phyloP scores from a whole-genome alignment of 2,113 vertebrate species.

The Aldabrachelys gigantea region DNA sequence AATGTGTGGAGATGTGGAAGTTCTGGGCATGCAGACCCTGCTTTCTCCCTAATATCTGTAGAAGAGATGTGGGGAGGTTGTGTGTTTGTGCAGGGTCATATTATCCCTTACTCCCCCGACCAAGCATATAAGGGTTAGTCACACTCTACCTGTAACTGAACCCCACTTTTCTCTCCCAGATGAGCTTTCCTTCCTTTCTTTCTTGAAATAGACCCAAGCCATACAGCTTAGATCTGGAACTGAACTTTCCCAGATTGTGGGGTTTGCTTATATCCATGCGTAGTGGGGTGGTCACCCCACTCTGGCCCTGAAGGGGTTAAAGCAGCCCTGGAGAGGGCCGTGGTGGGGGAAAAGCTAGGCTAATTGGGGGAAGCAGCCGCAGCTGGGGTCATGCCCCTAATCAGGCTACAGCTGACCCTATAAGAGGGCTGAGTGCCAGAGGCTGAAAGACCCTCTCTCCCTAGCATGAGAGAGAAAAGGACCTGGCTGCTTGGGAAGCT shows the following conservation, averaged over 20 bases:
- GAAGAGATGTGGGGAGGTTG: neutral
- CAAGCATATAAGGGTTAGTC: neutral
- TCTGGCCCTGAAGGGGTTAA: too few species aligned
- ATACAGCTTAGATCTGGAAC: neutral
- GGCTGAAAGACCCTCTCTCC: too few species aligned
- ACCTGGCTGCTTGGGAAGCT: too few species aligned
- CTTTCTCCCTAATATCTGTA: neutral
- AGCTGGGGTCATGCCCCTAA: too few species aligned
- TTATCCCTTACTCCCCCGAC: neutral
- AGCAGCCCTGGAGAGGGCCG: too few species aligned
- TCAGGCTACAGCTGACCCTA: too few species aligned
- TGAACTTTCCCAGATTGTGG: neutral
- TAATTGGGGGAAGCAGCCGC: too few species aligned
- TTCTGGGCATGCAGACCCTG: neutral
- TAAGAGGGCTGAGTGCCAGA: too few species aligned
- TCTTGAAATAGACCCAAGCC: neutral
- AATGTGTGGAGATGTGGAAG: neutral
- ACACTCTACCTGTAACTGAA: neutral
- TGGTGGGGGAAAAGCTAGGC: too few species aligned
- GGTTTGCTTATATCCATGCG: neutral
- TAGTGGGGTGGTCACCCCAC: too few species aligned
- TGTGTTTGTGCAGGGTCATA: neutral
- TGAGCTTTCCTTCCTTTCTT: accelerated
- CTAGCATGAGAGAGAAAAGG: too few species aligned
- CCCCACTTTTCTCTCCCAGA: neutral